Evolutionary conservation across 2,797 vertebrate species (phyloP), one percentile per base, ranked within the genome.

Genomic region (Bryconaethiops microstoma): DNA sequence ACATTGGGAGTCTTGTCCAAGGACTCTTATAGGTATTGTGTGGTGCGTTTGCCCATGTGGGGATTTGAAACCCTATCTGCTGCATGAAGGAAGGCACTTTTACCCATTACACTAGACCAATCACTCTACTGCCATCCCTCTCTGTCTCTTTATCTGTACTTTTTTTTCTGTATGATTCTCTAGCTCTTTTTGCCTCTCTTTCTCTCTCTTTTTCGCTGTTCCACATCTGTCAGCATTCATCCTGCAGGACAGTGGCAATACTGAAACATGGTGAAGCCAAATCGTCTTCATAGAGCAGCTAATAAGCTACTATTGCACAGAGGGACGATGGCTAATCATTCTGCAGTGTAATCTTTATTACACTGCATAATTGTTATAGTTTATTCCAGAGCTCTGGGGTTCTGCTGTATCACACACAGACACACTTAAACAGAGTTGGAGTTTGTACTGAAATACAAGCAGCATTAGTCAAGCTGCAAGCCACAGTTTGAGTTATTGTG

Each of bases 201-300:
- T 83, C 74, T 77, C 75, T 67, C 74, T 75, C 87, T 79, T 86
- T 83, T 83, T 79, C 81, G 76, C 45, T 87, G 89, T 86, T 86
- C 88, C 87, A 88, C 77, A 91, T 92, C 88, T 90, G 90, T 90
- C 88, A 84, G 71, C 82, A 77, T 83, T 78, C 84, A 86, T 89
- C 87, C 85, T 80, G 83, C 12, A 79, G 70, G 63, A 42, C 16
- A 62, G 45, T 69, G 57, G 10, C 39, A 1, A 16, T 84, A 19
- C 3, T 81, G 64, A 84, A 84, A 67, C 59, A 78, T 39, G 16
- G 14, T 64, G 62, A 29, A 40, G 29, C 63, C 35, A 65, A 17
- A 40, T 14, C 63, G 9, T 40, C 35, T 35, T 40, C 16, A 40
- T 16, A 19, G 14, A 39, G 21, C 59, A 64, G 29, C 62, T 64